Evolutionary conservation across 2,113 vertebrate species (phyloP).

Genomic region (Cromileptes altivelis): DNA sequence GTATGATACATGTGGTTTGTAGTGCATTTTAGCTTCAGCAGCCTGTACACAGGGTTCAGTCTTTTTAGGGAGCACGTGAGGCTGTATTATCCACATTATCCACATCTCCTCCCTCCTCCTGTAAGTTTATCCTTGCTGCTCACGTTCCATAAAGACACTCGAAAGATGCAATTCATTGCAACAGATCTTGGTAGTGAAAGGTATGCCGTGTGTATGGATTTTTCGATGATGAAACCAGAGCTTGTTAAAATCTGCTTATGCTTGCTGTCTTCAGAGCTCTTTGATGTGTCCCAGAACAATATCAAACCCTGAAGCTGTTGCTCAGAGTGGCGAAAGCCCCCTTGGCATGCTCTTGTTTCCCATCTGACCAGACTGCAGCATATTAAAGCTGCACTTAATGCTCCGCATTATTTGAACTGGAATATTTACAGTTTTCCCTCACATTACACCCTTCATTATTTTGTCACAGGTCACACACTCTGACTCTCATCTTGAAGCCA

Average conservation of each 20-base stretch:
- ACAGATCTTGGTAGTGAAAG: constrained; percentile 5
- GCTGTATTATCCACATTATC: constrained; percentile 21
- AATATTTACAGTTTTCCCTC: constrained; percentile 53
- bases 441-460: constrained; percentile 57
- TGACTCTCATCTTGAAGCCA: constrained; percentile 58
- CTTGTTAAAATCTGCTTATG: constrained; percentile 52
- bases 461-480: constrained; percentile 53
- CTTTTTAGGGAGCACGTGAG: background rate
- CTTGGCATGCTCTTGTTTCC: constrained; percentile 50
- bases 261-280: constrained; percentile 50
- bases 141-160: background rate
- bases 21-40: background rate
- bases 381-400: constrained; percentile 35
- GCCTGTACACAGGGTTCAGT: background rate
- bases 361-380: constrained; percentile 24
- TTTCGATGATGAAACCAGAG: constrained; percentile 41
- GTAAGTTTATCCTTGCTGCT: constrained; percentile 8
- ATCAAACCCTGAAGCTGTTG: constrained; percentile 28
- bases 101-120: constrained; percentile 12
- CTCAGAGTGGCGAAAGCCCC: constrained; percentile 44
- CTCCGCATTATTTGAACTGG: constrained; percentile 47
- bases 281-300: constrained; percentile 58
- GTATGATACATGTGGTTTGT: background rate
- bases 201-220: background rate
- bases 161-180: constrained; percentile 31